Conservation (phyloP, 2,797 vertebrate genomes). For the Anomalospiza imberbis region DNA sequence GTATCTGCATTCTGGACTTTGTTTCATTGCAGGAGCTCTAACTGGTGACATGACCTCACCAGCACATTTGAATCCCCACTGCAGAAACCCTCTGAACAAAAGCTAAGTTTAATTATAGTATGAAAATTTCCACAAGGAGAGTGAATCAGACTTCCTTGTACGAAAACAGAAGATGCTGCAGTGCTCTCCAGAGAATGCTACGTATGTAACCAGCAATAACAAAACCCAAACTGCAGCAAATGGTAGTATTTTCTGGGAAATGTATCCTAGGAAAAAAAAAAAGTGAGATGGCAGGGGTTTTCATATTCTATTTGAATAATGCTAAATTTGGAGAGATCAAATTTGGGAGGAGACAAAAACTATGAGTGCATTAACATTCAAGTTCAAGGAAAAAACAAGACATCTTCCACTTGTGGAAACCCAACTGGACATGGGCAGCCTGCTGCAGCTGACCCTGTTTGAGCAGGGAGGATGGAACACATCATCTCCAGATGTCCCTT, state of each 20-base stretch:
- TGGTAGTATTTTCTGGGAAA: neutral
- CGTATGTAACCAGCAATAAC: neutral
- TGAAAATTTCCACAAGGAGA: neutral
- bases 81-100: neutral
- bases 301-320: neutral
- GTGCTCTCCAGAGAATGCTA: neutral
- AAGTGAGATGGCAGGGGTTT: neutral
- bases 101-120: neutral
- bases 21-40: neutral
- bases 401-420: neutral
- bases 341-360: neutral
- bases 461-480: neutral
- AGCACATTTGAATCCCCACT: neutral
- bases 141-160: neutral
- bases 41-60: neutral
- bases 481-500: neutral
- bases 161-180: neutral
- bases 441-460: neutral
- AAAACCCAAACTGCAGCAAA: neutral
- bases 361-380: neutral
- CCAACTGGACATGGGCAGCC: neutral
- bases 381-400: neutral
- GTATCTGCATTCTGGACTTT: neutral
- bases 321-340: neutral
- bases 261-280: neutral